These are phyloP conservation scores for Aphelocoma coerulescens DNA, from an alignment of 2,113 vertebrate species.

Conservation along the genomic window DNA sequence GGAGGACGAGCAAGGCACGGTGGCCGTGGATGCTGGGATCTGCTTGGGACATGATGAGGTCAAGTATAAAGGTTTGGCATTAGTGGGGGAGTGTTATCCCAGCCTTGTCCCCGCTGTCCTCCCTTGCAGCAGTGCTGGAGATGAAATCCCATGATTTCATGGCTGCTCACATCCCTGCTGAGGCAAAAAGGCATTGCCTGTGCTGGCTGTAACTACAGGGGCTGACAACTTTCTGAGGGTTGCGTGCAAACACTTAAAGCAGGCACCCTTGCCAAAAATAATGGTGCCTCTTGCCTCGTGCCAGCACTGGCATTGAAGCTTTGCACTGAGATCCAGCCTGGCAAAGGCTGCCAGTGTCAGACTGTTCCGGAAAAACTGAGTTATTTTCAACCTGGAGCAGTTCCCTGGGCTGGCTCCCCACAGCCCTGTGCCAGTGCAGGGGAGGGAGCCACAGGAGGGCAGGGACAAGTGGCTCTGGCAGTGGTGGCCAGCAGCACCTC, in stretches of 20 bases:
- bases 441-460: neutral
- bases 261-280: constrained; percentile 21
- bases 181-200: neutral
- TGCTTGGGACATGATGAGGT: constrained; percentile 76
- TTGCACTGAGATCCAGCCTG: neutral
- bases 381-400: constrained; percentile 47
- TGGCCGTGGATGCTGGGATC: constrained; percentile 76
- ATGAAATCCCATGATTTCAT: neutral
- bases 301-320: constrained; percentile 17
- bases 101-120: neutral
- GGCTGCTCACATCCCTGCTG: neutral
- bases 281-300: constrained; percentile 11
- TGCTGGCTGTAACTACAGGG: neutral
- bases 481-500: neutral
- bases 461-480: neutral
- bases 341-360: constrained; percentile 27
- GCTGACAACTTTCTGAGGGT: constrained; percentile 1
- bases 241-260: neutral
- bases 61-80: neutral
- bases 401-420: neutral
- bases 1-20: constrained; percentile 50
- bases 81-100: neutral
- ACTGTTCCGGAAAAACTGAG: constrained; percentile 26
- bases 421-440: neutral
- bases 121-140: neutral